phyloP scores from a whole-genome alignment of 2,113 vertebrate genomes.

The Mixornis gularis region DNA sequence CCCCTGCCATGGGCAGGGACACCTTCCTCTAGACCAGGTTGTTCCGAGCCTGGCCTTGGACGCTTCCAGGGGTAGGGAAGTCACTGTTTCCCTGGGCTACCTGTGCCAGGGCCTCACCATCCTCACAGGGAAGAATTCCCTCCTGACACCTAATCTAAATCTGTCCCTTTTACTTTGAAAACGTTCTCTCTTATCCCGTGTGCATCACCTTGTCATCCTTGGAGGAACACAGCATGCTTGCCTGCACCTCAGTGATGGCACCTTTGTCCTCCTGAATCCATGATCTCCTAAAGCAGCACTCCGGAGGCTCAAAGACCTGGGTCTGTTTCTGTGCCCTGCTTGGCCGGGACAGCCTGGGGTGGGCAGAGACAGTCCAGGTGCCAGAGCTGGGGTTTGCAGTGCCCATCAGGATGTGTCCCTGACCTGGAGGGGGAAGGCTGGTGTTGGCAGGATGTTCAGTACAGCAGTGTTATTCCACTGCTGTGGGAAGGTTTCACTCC shows the following conservation, averaged over 20 bases:
- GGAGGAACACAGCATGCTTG: fast-evolving
- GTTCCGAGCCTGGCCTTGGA: background rate
- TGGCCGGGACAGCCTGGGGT: no score
- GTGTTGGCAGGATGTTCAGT: background rate
- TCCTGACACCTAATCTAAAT: background rate
- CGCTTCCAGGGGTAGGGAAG: background rate
- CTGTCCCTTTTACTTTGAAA: background rate
- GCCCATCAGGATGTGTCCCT: background rate
- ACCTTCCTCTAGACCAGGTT: fast-evolving
- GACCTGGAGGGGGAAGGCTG: background rate
- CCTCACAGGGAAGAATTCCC: background rate
- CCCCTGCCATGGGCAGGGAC: background rate
- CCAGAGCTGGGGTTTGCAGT: fast-evolving
- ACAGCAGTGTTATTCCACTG: background rate
- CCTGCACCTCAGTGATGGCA: background rate
- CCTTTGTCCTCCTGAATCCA: fast-evolving
- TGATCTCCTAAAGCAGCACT: fast-evolving
- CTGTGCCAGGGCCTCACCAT: background rate
- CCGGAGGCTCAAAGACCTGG: fast-evolving
- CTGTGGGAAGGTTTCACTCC: background rate
- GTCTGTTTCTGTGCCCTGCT: fast-evolving
- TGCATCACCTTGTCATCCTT: background rate
- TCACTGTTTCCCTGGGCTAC: background rate
- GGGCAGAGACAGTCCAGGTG: background rate
- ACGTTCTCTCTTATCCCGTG: background rate